These are phyloP conservation scores for Falco columbarius DNA, from an alignment of 2,797 vertebrate genomes.

Conservation along the genomic window DNA sequence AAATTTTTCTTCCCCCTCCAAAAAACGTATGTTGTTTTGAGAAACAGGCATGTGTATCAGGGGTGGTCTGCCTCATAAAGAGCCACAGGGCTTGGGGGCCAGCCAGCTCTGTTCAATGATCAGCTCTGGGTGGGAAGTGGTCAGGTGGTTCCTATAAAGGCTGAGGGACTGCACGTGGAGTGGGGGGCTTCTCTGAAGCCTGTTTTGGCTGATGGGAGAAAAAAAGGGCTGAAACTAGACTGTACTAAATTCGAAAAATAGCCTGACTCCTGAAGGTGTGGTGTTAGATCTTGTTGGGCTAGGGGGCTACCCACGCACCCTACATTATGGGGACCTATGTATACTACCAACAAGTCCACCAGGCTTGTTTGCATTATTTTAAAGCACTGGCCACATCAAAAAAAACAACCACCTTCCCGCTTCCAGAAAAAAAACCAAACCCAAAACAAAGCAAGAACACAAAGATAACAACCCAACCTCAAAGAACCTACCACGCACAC, in stretches of 20 bases:
- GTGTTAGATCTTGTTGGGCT: not conserved
- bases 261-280: not conserved
- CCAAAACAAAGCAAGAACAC: not conserved
- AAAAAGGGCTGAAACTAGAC: not conserved
- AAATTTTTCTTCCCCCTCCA: not conserved
- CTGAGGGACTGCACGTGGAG: not conserved
- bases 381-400: not conserved
- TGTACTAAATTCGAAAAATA: constrained; percentile 2
- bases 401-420: accelerated
- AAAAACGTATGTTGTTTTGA: not conserved
- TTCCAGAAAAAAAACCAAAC: not conserved
- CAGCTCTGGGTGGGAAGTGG: constrained; percentile 33
- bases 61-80: constrained; percentile 35
- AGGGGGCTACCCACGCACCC: not conserved
- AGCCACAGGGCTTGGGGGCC: not conserved
- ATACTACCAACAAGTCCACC: not conserved
- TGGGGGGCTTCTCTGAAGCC: not conserved
- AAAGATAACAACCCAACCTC: not conserved
- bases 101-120: constrained; percentile 22
- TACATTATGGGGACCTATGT: not conserved
- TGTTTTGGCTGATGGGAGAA: not conserved
- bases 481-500: not conserved
- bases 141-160: constrained; percentile 8
- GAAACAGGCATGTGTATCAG: not conserved
- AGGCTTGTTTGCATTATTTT: not conserved